Evolutionary conservation across 2,888 invertebrate species (phyloP), one percentile per base, ranked within the genome.

Genomic region (Hypena proboscidalis): DNA sequence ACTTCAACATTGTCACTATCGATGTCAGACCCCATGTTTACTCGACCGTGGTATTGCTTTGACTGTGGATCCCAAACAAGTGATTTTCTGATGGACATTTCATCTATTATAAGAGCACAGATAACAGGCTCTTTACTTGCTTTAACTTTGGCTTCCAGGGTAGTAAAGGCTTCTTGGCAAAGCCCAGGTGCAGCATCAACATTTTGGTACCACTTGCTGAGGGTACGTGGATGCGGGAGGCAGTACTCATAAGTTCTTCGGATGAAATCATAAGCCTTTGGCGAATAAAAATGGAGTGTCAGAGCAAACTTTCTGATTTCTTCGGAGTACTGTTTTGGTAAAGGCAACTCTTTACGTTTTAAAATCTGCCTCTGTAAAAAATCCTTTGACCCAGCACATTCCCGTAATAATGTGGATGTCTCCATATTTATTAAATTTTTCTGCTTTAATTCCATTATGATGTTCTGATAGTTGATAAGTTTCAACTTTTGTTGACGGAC

Each of bases 171-270:
- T 19, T 27, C 32, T 15, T 4, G n/a, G 2, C 27, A 36, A 19
- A 46, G 31, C 0, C 36, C 27, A 1, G 40, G 46, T 22, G 26
- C 32, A 6, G 17, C 35, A 26, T 46, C 11, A 1, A 36, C 22
- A 10, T 19, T 17, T 10, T 27, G 21, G n/a, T 41, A 46, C 40
- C 36, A 37, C 22, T 36, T 36, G n/a, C 20, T 14, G n/a, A 46
- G 15, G 0, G 46, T 41, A 3, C 27, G 10, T 1, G 23, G 3
- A 6, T 39, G 31, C 5, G 45, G 45, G n/a, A 40, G 32, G 13
- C 30, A 35, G 4, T 10, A 22, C 0, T 35, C 26, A 15, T 26
- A 45, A 6, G 9, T 30, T n/a, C 20, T 20, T n/a, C 31, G 19
- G 5, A 35, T 5, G 22, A 11, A 39, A 2, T 13, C 20, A n/a